phyloP scores from a whole-genome alignment of 1,140 invertebrate genomes.

The Eurosta solidaginis region DNA sequence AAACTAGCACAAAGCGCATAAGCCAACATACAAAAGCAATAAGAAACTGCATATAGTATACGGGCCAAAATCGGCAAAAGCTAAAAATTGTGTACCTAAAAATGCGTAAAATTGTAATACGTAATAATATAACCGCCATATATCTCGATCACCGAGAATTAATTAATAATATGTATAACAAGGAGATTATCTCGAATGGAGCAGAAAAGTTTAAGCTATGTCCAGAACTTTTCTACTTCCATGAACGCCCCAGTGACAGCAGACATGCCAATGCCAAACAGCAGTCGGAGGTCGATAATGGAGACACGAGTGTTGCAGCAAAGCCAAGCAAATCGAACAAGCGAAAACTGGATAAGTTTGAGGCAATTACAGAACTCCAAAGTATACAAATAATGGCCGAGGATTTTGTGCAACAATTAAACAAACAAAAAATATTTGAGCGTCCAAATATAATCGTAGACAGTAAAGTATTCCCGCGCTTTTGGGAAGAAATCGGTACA shows the following conservation, averaged over 20 bases:
- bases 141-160: slow-evolving; percentile 46
- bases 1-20: too few relatives aligned
- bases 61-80: background rate
- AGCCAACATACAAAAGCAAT: background rate
- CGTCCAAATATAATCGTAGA: background rate
- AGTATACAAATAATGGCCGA: background rate
- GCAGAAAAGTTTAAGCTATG: background rate
- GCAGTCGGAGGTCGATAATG: background rate
- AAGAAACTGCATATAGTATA: background rate
- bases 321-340: background rate
- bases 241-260: background rate
- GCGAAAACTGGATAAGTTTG: background rate
- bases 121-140: slow-evolving; percentile 36
- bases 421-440: background rate
- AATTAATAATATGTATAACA: slow-evolving; percentile 41
- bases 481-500: slow-evolving; percentile 44
- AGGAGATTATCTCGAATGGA: background rate
- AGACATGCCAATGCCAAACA: background rate
- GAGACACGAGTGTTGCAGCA: background rate
- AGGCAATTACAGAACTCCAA: background rate
- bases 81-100: slow-evolving; percentile 17
- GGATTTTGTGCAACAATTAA: background rate
- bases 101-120: slow-evolving; percentile 40
- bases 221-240: slow-evolving; percentile 7
- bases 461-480: slow-evolving; percentile 22